phyloP scores from a whole-genome alignment of 2,113 vertebrate genomes.

The Tetrax tetrax region DNA sequence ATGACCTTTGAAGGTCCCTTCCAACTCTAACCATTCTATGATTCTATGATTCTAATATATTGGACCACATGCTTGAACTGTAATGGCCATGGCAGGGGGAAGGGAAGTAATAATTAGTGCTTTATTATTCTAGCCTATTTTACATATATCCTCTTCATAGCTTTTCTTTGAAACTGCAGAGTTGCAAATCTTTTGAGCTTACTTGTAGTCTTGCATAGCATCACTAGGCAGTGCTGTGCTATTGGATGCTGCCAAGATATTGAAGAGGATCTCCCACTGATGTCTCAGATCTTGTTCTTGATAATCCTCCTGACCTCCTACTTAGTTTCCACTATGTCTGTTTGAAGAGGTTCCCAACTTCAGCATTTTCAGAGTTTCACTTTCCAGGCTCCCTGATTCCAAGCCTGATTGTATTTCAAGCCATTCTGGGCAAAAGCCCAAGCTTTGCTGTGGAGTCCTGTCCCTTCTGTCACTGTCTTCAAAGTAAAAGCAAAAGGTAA shows the following conservation, averaged over 20 bases:
- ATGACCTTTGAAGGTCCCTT: too few relatives aligned
- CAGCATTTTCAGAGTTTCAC: not conserved
- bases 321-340: not conserved
- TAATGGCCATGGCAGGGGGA: not conserved
- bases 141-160: not conserved
- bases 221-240: not conserved
- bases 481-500: not conserved
- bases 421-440: not conserved
- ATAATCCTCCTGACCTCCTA: not conserved
- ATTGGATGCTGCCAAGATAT: not conserved
- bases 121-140: not conserved
- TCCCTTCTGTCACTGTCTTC: not conserved
- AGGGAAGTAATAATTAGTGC: not conserved
- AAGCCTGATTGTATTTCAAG: not conserved
- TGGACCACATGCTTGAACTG: fast-evolving
- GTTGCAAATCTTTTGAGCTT: not conserved
- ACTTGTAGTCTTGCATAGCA: not conserved
- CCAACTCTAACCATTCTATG: too few relatives aligned
- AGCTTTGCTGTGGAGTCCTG: not conserved
- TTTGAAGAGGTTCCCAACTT: not conserved
- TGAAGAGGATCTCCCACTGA: not conserved
- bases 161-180: not conserved
- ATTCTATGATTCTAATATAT: too few relatives aligned
- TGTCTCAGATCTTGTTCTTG: not conserved
- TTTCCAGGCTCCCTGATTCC: not conserved